These are phyloP conservation scores for Gryllus longicercus DNA, from an alignment of 2,888 invertebrate species.

Conservation along the genomic window DNA sequence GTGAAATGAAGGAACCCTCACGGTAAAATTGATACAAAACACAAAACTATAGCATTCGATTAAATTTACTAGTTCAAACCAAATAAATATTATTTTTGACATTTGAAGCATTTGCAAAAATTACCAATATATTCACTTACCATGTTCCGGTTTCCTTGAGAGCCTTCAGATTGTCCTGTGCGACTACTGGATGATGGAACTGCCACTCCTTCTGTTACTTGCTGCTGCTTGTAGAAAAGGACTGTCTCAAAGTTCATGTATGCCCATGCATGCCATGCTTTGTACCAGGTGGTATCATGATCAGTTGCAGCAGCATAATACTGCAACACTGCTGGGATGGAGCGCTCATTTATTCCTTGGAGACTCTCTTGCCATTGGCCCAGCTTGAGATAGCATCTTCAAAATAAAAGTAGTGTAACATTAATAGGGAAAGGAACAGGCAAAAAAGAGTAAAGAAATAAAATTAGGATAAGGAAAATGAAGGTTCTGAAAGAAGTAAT, in stretches of 20 bases:
- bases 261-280: constrained; percentile 98
- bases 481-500: no score
- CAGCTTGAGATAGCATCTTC: constrained; percentile 86
- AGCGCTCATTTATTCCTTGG: constrained; percentile 73
- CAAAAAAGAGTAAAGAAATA: neutral
- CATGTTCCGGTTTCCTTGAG: neutral
- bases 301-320: constrained; percentile 82
- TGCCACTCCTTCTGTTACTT: constrained; percentile 32
- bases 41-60: no score
- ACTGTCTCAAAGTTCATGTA: constrained; percentile 97
- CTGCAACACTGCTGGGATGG: constrained; percentile 69
- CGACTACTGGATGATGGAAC: neutral
- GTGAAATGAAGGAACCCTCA: no score
- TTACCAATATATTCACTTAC: neutral
- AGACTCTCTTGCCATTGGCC: constrained; percentile 93
- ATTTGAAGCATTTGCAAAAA: no score
- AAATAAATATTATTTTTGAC: no score
- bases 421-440: neutral
- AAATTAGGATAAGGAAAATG: neutral
- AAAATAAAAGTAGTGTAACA: constrained; percentile 42
- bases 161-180: neutral
- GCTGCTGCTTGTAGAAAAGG: constrained; percentile 58
- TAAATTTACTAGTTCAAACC: no score
- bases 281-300: constrained; percentile 85
- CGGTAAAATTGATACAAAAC: no score